These are phyloP conservation scores for Pseudopodoces humilis DNA, from an alignment of 2,113 vertebrate genomes.

Conservation along the genomic window DNA sequence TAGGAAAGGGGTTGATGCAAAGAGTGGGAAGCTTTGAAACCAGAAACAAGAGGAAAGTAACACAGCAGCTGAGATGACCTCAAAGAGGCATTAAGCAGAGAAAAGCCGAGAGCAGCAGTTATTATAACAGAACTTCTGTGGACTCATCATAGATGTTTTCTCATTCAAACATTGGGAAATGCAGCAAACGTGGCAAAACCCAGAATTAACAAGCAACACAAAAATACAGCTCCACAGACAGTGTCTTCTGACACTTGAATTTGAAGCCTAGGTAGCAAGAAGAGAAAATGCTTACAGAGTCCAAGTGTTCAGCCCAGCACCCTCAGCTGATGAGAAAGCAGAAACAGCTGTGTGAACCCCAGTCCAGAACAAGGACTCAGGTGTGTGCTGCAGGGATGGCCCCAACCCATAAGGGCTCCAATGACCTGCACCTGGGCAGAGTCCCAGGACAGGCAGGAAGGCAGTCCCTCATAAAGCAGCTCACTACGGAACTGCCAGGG, in stretches of 20 bases:
- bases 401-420: fast-evolving
- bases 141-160: not conserved
- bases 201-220: not conserved
- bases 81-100: not conserved
- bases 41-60: not conserved
- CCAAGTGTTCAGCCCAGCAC: not conserved
- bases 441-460: not conserved
- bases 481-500: fast-evolving
- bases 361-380: fast-evolving
- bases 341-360: not conserved
- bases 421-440: not conserved
- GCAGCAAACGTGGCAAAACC: not conserved
- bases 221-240: not conserved
- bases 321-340: not conserved
- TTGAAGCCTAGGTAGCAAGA: not conserved
- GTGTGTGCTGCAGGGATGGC: not conserved
- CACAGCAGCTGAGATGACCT: not conserved
- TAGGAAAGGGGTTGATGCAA: not conserved
- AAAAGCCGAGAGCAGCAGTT: not conserved
- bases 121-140: not conserved
- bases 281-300: not conserved
- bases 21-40: not conserved
- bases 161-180: not conserved
- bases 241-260: not conserved
- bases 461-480: not conserved